Evolutionary conservation across 2,888 invertebrate genomes (phyloP).

Genomic region (Clusia tigrina): DNA sequence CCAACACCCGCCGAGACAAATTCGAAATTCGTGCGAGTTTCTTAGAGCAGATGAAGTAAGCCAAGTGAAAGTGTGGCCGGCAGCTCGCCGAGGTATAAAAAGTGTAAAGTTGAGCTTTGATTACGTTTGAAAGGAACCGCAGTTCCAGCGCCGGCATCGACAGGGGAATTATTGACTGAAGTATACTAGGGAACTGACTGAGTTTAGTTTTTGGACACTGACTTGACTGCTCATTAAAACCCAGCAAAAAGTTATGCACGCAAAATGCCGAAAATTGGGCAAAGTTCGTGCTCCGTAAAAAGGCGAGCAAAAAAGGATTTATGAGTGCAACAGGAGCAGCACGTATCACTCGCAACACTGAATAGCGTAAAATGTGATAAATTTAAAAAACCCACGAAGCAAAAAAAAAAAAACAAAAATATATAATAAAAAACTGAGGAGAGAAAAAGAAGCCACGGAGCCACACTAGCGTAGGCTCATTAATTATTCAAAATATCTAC

Average conservation of each 20-base stretch:
- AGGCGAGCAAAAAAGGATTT: constrained; percentile 36
- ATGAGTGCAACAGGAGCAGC: constrained; percentile 42
- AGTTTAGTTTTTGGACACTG: neutral
- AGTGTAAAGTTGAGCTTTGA: constrained; percentile 5
- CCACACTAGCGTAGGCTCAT: constrained; percentile 39
- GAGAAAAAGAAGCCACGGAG: constrained; percentile 26
- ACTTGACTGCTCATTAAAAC: neutral
- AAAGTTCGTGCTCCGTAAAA: neutral
- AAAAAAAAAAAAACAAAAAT: constrained; percentile 18
- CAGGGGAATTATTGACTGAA: constrained; percentile 10
- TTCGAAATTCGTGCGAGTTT: constrained; percentile 24
- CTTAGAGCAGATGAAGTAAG: neutral
- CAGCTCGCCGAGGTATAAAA: neutral
- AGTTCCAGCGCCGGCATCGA: neutral
- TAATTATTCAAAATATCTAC: constrained; percentile 56
- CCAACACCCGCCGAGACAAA: constrained; percentile 17
- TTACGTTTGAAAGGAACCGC: neutral
- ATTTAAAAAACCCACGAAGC: constrained; percentile 23
- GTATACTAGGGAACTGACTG: neutral
- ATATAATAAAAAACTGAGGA: neutral
- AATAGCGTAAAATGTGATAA: constrained; percentile 18
- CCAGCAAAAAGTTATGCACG: neutral
- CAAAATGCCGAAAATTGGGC: neutral
- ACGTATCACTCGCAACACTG: constrained; percentile 35
- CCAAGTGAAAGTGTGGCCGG: neutral